Evolutionary conservation across 1,140 invertebrate species (phyloP), one percentile per base, ranked within the genome.

Genomic region (Papilio xuthus): DNA sequence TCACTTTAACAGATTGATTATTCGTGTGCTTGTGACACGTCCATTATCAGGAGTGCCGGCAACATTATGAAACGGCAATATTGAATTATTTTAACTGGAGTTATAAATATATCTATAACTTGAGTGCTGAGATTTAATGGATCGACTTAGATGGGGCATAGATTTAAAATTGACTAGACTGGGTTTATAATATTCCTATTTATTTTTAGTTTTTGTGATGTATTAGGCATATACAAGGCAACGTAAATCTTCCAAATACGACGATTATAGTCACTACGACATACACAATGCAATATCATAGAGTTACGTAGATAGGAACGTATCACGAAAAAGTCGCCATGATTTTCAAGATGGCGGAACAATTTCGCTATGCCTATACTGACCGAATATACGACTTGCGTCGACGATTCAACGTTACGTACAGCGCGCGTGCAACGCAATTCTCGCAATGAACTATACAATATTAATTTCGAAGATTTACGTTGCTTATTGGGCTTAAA

Each of bases 1-100:
- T 73, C 71, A 73, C 41, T 73, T 73, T 73, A 73, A 73, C 20
- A 15, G 71, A 73, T 73, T 73, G 71, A 73, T 73, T 73, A 50
- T 73, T 73, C 71, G 37, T 42, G 71, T 47, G 6, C 71, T 44
- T 23, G 12, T 73, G 71, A 73, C 71, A 50, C 20, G n/a, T 73
- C 37, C 71, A 73, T 73, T 73, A 73, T 73, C 71, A 42, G 41
- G 70, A 72, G 71, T 12, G 23, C 41, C 8, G 20, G 71, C 37
- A 15, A 47, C 71, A 26, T 71, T 71, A 69, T 37, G 67, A 18
- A 71, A 44, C 37, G 70, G 32, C 37, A 42, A 9, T 50, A 42
- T 12, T 44, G 70, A 44, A 41, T 71, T 71, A 73, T 73, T 73
- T 50, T 20, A 73, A 26, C 13, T 72, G 70, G 70, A 72, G 13